Percentiles rank a stretch among this genome's conserved stretches.
phyloP scores from a whole-genome alignment of 2,888 invertebrate species.

The Neuroscelio doddi region DNA sequence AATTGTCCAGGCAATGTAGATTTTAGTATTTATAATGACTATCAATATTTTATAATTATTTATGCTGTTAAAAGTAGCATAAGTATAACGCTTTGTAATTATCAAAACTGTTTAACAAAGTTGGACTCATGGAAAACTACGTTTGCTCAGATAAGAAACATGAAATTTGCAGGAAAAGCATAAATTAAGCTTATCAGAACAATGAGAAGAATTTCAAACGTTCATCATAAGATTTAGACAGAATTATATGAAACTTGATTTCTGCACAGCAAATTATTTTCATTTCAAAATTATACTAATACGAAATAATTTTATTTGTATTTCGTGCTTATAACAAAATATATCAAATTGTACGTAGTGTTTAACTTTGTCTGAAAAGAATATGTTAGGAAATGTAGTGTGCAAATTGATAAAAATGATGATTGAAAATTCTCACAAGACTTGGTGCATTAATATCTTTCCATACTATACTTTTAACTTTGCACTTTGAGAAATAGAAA shows the following conservation, averaged over 20 bases:
- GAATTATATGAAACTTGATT: neutral
- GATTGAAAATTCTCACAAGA: conserved; percentile 8
- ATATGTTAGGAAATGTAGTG: neutral
- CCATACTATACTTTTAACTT: conserved; percentile 2
- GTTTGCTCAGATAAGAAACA: conserved; percentile 3
- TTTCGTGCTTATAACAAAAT: too few relatives aligned
- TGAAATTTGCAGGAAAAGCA: neutral
- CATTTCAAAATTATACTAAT: too few relatives aligned
- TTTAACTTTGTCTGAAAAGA: too few relatives aligned
- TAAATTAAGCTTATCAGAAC: conserved; percentile 4
- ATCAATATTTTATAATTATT: neutral
- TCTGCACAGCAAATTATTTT: neutral
- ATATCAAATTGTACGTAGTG: too few relatives aligned
- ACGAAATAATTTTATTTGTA: too few relatives aligned
- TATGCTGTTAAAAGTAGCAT: neutral
- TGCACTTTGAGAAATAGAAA: conserved; percentile 6
- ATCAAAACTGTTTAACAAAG: conserved; percentile 3
- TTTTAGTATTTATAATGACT: neutral
- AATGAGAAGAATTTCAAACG: conserved; percentile 1
- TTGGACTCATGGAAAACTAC: neutral
- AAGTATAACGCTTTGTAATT: neutral
- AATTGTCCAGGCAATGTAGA: too few relatives aligned
- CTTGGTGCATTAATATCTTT: conserved; percentile 6
- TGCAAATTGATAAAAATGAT: neutral
- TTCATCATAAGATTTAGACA: neutral